Conservation (phyloP, 2,113 vertebrate genomes). For the Nettapus auritus region DNA sequence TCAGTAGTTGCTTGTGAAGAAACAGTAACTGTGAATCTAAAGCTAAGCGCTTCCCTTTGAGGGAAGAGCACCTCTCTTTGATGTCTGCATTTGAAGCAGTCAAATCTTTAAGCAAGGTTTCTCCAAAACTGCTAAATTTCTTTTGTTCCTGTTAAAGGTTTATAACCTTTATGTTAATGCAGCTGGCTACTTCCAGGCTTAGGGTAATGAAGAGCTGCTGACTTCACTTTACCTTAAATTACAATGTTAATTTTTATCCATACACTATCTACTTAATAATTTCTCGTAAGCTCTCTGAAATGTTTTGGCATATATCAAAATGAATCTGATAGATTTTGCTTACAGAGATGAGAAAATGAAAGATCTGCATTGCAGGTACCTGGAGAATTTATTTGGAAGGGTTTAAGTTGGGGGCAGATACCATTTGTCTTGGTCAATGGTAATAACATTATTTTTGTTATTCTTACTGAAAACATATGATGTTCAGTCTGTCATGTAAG, state of each 20-base stretch:
- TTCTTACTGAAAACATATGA: not conserved
- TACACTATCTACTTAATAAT: not conserved
- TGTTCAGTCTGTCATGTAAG: not conserved
- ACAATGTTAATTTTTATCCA: not conserved
- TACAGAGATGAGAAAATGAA: not conserved
- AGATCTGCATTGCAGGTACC: not conserved
- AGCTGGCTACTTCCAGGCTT: not conserved
- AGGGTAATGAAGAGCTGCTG: not conserved
- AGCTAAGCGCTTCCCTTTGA: not conserved
- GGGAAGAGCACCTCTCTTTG: not conserved
- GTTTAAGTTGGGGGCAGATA: not conserved
- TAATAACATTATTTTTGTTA: not conserved
- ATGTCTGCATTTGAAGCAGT: slow-evolving; percentile 1
- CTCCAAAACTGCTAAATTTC: not conserved
- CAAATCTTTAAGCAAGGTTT: not conserved
- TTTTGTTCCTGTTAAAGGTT: not conserved
- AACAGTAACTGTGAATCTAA: not conserved
- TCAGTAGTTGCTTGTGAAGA: not conserved
- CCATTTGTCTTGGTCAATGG: not conserved
- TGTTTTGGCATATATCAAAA: not conserved
- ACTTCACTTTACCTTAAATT: not conserved
- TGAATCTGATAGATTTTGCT: not conserved
- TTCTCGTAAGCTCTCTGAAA: not conserved
- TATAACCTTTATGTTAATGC: not conserved
- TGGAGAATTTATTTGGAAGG: not conserved